Conservation (phyloP, 2,797 vertebrate genomes). For the Calcarius lapponicus region DNA sequence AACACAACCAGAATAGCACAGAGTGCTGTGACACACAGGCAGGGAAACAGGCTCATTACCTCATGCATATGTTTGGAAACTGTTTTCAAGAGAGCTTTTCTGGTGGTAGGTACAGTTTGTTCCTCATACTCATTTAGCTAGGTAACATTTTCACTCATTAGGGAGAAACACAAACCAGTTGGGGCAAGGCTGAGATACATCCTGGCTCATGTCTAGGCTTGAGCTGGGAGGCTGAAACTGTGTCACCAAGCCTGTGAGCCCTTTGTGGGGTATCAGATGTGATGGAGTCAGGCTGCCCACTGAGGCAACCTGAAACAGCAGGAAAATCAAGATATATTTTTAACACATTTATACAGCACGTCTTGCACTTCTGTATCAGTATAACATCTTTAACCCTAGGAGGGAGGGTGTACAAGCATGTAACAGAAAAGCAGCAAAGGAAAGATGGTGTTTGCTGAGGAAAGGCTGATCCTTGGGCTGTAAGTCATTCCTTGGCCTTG, state of each 20-base stretch:
- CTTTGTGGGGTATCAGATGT: not conserved
- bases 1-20: constrained; percentile 38
- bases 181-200: not conserved
- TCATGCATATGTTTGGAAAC: constrained; percentile 60
- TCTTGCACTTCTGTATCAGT: not conserved
- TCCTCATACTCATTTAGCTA: constrained; percentile 29
- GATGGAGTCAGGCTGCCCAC: not conserved
- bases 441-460: not conserved
- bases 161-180: not conserved
- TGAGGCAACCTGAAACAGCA: not conserved
- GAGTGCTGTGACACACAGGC: constrained; percentile 28
- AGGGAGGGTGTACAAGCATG: not conserved
- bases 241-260: not conserved
- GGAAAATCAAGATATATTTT: not conserved
- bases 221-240: not conserved
- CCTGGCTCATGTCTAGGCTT: not conserved
- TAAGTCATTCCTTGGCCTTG: not conserved
- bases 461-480: not conserved
- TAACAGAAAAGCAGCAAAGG: not conserved
- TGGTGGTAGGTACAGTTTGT: constrained; percentile 45
- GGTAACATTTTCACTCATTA: constrained; percentile 35
- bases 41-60: constrained; percentile 43
- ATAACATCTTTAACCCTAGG: not conserved
- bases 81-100: constrained; percentile 23
- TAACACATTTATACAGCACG: not conserved